Percentiles rank a stretch among this genome's conserved stretches.
These are phyloP conservation scores for Ladona fulva DNA, from an alignment of 1,140 invertebrate genomes.

Conservation along the genomic window DNA sequence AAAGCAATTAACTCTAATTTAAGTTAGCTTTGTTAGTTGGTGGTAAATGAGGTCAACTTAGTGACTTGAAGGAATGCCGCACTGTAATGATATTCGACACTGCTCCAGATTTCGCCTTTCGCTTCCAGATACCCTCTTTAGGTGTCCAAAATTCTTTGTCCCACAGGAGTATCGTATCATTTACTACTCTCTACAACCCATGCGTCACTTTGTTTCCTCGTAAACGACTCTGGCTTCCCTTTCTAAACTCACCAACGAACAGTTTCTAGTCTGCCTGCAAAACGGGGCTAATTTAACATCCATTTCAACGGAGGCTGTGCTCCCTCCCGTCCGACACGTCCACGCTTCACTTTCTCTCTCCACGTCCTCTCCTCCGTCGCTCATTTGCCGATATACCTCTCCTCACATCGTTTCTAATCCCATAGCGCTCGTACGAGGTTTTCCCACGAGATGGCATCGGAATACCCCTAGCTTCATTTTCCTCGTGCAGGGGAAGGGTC, in stretches of 20 bases:
- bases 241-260: not conserved
- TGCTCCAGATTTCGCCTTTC: not conserved
- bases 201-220: not conserved
- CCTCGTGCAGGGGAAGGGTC: not conserved
- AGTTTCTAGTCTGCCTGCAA: not conserved
- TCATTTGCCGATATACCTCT: not conserved
- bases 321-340: not conserved
- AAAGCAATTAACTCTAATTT: too few relatives aligned
- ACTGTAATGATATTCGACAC: too few relatives aligned
- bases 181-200: not conserved
- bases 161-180: not conserved
- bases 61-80: too few relatives aligned
- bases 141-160: not conserved
- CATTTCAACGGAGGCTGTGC: not conserved
- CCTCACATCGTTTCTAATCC: not conserved
- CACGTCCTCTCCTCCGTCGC: not conserved
- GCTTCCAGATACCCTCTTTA: not conserved
- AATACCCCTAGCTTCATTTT: not conserved
- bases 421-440: not conserved
- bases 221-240: not conserved
- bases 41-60: too few relatives aligned
- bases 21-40: too few relatives aligned
- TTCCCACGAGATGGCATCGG: conserved; percentile 6
- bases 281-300: not conserved
- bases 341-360: not conserved